Evolutionary conservation across 2,113 vertebrate species (phyloP).

Genomic region (Sardina pilchardus): DNA sequence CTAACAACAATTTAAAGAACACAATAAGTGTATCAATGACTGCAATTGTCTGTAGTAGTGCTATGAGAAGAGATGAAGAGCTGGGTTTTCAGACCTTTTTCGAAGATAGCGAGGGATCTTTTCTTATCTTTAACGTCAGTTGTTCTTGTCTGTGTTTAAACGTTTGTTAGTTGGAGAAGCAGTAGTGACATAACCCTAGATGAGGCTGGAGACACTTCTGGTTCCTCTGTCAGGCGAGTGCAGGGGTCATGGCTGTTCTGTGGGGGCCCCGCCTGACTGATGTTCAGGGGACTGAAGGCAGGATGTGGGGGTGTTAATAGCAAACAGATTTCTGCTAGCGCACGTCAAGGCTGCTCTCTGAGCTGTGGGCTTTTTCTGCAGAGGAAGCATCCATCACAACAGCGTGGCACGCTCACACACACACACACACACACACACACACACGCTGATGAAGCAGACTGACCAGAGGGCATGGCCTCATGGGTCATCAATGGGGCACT

Average conservation of each 20-base stretch:
- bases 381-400: background rate
- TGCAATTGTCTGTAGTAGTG: too few relatives aligned
- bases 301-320: constrained; percentile 17
- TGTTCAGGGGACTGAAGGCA: background rate
- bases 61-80: too few relatives aligned
- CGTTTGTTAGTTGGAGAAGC: background rate
- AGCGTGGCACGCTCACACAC: background rate
- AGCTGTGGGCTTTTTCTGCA: background rate
- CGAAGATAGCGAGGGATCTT: too few relatives aligned
- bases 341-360: constrained; percentile 1
- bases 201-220: background rate
- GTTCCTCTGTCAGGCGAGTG: background rate
- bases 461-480: background rate
- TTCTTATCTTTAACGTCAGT: too few relatives aligned
- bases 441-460: background rate
- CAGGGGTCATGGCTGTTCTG: background rate
- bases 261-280: background rate
- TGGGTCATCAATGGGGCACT: background rate
- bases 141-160: background rate
- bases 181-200: background rate
- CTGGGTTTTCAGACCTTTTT: too few relatives aligned
- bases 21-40: too few relatives aligned
- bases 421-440: background rate
- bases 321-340: constrained; percentile 1
- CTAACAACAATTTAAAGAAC: too few relatives aligned